These are phyloP conservation scores for Leptothorax acervorum DNA, from an alignment of 2,888 invertebrate genomes.

Conservation along the genomic window DNA sequence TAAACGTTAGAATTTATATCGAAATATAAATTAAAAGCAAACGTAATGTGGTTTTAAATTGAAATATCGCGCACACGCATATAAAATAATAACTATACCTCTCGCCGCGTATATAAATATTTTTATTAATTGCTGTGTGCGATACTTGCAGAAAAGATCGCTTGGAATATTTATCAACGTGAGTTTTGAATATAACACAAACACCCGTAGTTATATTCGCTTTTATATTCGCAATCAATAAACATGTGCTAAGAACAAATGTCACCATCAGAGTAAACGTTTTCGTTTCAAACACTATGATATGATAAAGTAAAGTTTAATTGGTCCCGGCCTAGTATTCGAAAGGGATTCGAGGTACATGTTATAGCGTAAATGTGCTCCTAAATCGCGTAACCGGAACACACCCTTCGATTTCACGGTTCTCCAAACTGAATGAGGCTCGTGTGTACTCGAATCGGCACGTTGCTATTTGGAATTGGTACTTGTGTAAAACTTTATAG, in stretches of 20 bases:
- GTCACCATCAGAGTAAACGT: background rate
- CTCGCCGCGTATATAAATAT: background rate
- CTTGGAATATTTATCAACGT: conserved; percentile 11
- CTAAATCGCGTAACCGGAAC: conserved; percentile 6
- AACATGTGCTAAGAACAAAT: background rate
- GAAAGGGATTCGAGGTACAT: background rate
- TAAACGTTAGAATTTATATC: background rate
- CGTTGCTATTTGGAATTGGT: background rate
- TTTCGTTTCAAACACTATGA: background rate
- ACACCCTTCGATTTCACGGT: background rate
- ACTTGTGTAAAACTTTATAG: conserved; percentile 1
- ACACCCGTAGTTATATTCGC: background rate
- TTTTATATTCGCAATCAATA: background rate
- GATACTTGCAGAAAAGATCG: background rate
- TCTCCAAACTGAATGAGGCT: background rate
- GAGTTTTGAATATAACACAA: background rate
- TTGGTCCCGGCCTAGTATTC: background rate
- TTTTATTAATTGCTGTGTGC: conserved; percentile 2
- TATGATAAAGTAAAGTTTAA: background rate
- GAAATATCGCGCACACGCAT: background rate
- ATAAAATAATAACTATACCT: background rate
- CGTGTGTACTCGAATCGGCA: background rate
- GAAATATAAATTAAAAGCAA: conserved; percentile 8
- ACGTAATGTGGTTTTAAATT: background rate
- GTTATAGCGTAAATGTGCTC: background rate